phyloP scores from a whole-genome alignment of 2,113 vertebrate genomes.

The Melanerpes aurifrons region DNA sequence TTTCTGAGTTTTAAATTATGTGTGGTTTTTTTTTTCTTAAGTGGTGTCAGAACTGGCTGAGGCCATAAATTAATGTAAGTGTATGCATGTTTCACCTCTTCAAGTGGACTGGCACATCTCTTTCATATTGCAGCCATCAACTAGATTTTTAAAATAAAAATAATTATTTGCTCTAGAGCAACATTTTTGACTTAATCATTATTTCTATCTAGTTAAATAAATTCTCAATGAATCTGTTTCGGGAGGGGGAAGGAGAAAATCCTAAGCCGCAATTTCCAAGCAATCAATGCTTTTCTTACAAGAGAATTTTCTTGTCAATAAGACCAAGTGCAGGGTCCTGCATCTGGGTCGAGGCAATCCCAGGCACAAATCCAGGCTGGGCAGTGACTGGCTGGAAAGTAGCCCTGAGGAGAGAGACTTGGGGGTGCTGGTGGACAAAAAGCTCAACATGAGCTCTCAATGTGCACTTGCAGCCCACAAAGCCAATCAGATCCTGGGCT shows the following conservation, averaged over 20 bases:
- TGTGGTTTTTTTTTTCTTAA: not conserved
- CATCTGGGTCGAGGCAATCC: too few relatives aligned
- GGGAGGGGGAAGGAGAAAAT: too few relatives aligned
- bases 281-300: rapidly evolving
- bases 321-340: too few relatives aligned
- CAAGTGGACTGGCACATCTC: not conserved
- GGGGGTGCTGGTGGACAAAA: too few relatives aligned
- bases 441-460: too few relatives aligned
- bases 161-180: not conserved
- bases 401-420: too few relatives aligned
- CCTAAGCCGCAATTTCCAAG: not conserved
- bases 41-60: not conserved
- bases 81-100: not conserved
- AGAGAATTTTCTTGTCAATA: not conserved
- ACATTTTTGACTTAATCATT: not conserved
- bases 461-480: too few relatives aligned
- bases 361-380: too few relatives aligned
- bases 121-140: not conserved
- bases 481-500: too few relatives aligned
- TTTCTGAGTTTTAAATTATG: not conserved
- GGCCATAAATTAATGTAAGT: not conserved
- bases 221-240: not conserved
- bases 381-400: too few relatives aligned
- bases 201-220: slow-evolving; percentile 11
- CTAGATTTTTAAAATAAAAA: not conserved